These are phyloP conservation scores for Drosophila rhopaloa DNA, from an alignment of 1,140 invertebrate species.

Conservation along the genomic window DNA sequence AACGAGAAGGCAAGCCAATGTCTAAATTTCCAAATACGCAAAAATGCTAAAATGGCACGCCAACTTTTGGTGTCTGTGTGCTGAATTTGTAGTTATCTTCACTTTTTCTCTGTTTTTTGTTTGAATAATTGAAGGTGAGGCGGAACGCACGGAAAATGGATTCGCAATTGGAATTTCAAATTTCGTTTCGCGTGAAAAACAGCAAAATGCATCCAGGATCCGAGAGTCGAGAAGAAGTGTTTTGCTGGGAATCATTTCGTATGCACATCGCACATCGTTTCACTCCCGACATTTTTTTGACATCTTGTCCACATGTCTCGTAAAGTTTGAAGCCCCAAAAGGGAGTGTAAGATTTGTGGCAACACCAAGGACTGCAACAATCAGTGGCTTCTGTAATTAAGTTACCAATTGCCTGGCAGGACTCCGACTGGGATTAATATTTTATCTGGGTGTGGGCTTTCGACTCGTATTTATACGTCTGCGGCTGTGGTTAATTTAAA, in stretches of 20 bases:
- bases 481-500: slow-evolving; percentile 63
- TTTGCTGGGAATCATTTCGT: slow-evolving; percentile 17
- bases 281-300: slow-evolving; percentile 21
- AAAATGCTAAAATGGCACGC: slow-evolving; percentile 68
- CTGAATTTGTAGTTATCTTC: slow-evolving; percentile 22
- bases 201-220: slow-evolving; percentile 1
- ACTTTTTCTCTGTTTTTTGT: slow-evolving; percentile 17
- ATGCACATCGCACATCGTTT: slow-evolving; percentile 33
- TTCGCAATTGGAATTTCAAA: slow-evolving; percentile 41
- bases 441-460: background rate
- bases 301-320: slow-evolving; percentile 8
- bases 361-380: background rate
- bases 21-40: slow-evolving; percentile 76
- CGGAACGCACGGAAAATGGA: slow-evolving; percentile 43
- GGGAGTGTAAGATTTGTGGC: background rate
- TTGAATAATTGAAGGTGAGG: slow-evolving; percentile 61
- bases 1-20: slow-evolving; percentile 40
- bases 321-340: slow-evolving; percentile 1
- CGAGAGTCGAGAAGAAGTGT: slow-evolving; percentile 1
- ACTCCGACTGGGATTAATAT: slow-evolving; percentile 13
- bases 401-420: slow-evolving; percentile 24
- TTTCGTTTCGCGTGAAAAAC: slow-evolving; percentile 8
- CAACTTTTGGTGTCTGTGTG: slow-evolving; percentile 38
- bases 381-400: slow-evolving; percentile 44
- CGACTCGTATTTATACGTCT: slow-evolving; percentile 10